A percentile compares a stretch with the other conserved stretches of the same genome.
Conservation (phyloP, 1,140 invertebrate species). For the Araneus ventricosus region DNA sequence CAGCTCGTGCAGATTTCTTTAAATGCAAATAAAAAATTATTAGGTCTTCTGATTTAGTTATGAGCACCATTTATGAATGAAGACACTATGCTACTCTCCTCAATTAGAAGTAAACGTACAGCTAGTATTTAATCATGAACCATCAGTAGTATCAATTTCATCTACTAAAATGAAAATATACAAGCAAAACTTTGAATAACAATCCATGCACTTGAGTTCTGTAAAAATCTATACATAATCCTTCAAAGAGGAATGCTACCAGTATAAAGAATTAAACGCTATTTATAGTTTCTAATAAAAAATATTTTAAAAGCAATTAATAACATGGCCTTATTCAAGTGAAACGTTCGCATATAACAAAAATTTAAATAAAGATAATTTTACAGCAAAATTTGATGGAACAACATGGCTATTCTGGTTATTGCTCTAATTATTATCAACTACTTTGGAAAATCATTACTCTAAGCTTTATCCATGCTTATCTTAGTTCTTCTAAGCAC, state of each 20-base stretch:
- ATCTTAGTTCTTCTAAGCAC: too few species aligned
- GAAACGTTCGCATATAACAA: not conserved
- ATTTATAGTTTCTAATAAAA: too few species aligned
- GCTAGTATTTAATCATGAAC: not conserved
- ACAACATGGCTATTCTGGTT: too few species aligned
- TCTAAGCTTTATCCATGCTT: too few species aligned
- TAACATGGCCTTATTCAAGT: not conserved
- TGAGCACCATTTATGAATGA: not conserved
- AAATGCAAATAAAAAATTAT: not conserved
- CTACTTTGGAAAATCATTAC: too few species aligned
- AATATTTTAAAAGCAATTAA: not conserved
- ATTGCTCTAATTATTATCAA: too few species aligned
- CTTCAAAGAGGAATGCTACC: not conserved
- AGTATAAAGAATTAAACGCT: too few species aligned
- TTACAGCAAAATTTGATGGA: too few species aligned
- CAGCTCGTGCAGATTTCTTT: too few species aligned
- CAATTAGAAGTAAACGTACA: not conserved
- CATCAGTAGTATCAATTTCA: not conserved
- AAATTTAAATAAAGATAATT: too few species aligned
- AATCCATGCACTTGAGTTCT: not conserved
- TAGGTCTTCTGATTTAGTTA: not conserved
- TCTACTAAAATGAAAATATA: not conserved
- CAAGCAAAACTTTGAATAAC: not conserved
- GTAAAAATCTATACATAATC: not conserved
- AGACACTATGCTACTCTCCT: not conserved